phyloP scores from a whole-genome alignment of 2,113 vertebrate species.

The Seriola dumerili region DNA sequence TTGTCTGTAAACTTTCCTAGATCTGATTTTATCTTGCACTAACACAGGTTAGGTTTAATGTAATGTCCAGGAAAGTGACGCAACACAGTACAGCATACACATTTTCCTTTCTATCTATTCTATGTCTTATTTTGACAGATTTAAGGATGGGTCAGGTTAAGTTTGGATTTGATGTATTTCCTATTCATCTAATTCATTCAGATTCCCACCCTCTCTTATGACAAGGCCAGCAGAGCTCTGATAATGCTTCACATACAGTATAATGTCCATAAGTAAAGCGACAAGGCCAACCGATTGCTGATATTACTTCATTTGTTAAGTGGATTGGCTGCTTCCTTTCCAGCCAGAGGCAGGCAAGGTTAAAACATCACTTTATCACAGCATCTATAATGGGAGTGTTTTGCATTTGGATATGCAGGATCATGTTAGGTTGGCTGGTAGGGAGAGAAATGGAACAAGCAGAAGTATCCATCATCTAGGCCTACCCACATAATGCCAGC shows the following conservation, averaged over 20 bases:
- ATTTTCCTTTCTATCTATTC: not conserved
- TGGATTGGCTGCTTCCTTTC: conserved; percentile 60
- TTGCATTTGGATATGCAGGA: conserved; percentile 58
- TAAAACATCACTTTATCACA: conserved; percentile 68
- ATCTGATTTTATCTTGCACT: not conserved
- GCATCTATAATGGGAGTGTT: conserved; percentile 65
- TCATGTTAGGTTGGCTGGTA: conserved; percentile 38
- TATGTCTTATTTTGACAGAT: conserved; percentile 16
- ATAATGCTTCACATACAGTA: conserved; percentile 44
- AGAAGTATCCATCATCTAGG: conserved; percentile 48
- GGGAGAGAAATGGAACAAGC: conserved; percentile 54
- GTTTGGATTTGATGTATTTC: conserved; percentile 43
- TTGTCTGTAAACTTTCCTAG: not conserved
- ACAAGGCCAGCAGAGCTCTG: conserved; percentile 49
- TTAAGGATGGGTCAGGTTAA: conserved; percentile 14
- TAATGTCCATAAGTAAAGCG: conserved; percentile 57
- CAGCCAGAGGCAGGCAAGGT: conserved; percentile 69
- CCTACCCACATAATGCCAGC: conserved; percentile 5
- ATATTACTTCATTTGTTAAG: conserved; percentile 74
- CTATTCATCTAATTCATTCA: conserved; percentile 33
- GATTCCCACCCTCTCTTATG: not conserved
- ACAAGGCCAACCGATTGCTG: conserved; percentile 56
- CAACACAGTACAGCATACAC: not conserved
- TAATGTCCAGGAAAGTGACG: not conserved
- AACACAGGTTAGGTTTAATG: not conserved